A percentile compares a stretch with the other conserved stretches of the same genome.
Conservation (phyloP, 2,888 invertebrate species). For the Chirona hameri region DNA sequence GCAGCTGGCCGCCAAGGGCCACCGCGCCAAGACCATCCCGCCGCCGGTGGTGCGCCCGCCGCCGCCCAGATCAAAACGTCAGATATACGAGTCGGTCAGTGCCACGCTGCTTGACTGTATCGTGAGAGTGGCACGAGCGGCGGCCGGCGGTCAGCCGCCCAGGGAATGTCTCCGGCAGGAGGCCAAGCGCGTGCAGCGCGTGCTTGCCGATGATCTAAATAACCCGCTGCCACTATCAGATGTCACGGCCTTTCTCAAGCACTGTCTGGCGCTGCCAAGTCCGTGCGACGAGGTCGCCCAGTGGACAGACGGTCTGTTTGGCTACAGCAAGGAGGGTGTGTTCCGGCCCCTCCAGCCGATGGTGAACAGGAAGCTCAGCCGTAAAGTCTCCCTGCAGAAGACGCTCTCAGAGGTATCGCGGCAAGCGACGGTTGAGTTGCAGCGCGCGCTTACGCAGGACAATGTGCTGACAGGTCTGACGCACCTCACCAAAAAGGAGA, state of each 20-base stretch:
- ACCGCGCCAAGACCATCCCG: neutral
- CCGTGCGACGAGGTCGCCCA: neutral
- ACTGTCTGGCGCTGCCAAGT: neutral
- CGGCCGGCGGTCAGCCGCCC: neutral
- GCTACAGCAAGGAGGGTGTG: neutral
- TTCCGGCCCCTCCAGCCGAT: constrained; percentile 22
- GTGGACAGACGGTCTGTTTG: constrained; percentile 29
- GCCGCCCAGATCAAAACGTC: constrained; percentile 2
- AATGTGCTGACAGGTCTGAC: neutral
- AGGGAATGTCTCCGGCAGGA: constrained; percentile 5
- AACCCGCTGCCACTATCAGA: constrained; percentile 12
- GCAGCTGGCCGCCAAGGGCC: constrained; percentile 11
- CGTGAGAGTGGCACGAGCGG: neutral
- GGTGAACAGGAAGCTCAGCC: neutral
- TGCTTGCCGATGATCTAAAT: constrained; percentile 26
- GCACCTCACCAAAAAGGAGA: neutral
- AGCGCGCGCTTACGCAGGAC: neutral
- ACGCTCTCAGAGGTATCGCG: neutral
- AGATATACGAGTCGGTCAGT: constrained; percentile 5
- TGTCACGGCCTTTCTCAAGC: constrained; percentile 28
- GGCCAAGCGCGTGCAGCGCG: constrained; percentile 22
- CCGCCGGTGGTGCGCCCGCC: neutral
- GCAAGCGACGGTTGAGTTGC: neutral
- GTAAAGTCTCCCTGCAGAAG: constrained; percentile 14
- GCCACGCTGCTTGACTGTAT: neutral